phyloP scores from a whole-genome alignment of 2,888 invertebrate genomes.

The Oscheius sp. region DNA sequence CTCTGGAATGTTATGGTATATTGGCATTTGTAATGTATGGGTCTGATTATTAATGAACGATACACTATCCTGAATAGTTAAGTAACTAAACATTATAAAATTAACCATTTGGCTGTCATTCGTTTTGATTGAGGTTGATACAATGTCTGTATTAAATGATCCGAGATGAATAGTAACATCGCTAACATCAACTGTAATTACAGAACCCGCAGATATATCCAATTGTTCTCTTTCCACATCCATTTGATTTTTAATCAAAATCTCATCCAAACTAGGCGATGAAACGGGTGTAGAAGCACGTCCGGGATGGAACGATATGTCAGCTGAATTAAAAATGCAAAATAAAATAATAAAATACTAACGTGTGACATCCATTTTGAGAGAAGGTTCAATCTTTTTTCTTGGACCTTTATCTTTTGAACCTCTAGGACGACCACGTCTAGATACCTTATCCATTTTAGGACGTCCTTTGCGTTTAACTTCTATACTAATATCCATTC shows the following conservation, averaged over 20 bases:
- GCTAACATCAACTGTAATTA: too few species aligned
- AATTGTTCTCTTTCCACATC: background rate
- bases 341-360: background rate
- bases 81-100: too few species aligned
- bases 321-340: constrained; percentile 1
- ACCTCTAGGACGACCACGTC: background rate
- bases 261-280: too few species aligned
- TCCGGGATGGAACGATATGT: background rate
- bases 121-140: background rate
- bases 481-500: background rate
- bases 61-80: too few species aligned
- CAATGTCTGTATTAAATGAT: too few species aligned
- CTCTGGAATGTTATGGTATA: too few species aligned
- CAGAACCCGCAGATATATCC: too few species aligned
- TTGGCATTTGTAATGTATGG: too few species aligned
- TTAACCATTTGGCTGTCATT: too few species aligned
- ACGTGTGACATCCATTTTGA: background rate
- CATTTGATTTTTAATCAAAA: too few species aligned
- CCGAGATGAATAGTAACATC: too few species aligned
- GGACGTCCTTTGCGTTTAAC: background rate
- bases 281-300: background rate
- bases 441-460: background rate
- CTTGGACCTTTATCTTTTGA: constrained; percentile 5
- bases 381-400: background rate
- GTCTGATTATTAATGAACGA: too few species aligned